Base-by-base conservation (phyloP, 92 coral and sea anemone genomes). In the Actinostola sp. region DNA sequence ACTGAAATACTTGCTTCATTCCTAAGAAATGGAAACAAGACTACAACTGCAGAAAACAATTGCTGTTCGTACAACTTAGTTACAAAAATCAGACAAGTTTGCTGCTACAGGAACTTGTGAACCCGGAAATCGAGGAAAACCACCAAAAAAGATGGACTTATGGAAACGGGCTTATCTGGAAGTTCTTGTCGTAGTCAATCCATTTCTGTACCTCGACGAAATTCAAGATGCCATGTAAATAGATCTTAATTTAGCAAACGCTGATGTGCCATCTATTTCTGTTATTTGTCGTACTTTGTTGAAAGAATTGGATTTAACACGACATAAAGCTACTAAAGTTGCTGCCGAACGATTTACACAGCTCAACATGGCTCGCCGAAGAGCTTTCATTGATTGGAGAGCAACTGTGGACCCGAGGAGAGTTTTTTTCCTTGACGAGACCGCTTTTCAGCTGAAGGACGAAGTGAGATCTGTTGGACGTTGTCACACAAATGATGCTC, bases 261-360 rank as follows among this genome's bases (percentile, higher is more conserved):
- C 12, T 24, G 82, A 82, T 24, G 67, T 82, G 2, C 87, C 82
- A 4, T 74, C 87, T 11, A 21, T 67, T 39, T 50, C 87, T 1
- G 66, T 57, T 23, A 72, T 81, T 59, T 71, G 72, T 63, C 21
- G 54, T 45, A 64, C 72, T 19, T 63, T 70, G 42, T 4, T 4
- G 20, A 28, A 72, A 2, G 79, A 75, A 31, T 48, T 81, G 27
- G 73, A 73, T 58, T 23, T 73, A 25, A 73, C 64, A 27, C 31
- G 76, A 12, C 75, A 81, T 32, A 81, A 81, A 69, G 86, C 80
- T 0, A 34, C 80, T 4, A 63, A 80, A 34, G 85, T 80, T 16
- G 59, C 85, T 33, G 56, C 55, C 23, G 85, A 80, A 59, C 78
- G 86, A 17, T 73, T 81, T 24, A 73, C 86, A n/a, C 75, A 59